These are phyloP conservation scores for Puntigrus tetrazona DNA, from an alignment of 2,113 vertebrate species.

Conservation along the genomic window DNA sequence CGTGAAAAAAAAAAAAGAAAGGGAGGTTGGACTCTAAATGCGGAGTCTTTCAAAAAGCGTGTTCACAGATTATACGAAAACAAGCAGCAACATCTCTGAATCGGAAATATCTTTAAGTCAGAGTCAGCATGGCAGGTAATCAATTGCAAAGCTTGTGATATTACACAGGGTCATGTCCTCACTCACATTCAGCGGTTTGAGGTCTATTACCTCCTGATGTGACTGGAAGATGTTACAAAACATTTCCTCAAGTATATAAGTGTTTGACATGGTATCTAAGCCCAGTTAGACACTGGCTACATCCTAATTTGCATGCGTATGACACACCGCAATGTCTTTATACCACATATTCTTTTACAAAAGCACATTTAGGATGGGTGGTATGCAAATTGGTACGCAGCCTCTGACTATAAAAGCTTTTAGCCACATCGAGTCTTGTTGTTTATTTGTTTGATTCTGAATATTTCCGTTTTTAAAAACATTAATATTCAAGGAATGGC, in stretches of 20 bases:
- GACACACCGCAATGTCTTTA: background rate
- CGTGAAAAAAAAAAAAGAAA: conserved; percentile 41
- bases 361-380: background rate
- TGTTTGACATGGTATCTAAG: background rate
- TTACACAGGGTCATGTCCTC: conserved; percentile 36
- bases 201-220: conserved; percentile 5
- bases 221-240: conserved; percentile 10
- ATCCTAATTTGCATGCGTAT: conserved; percentile 1
- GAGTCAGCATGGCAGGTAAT: conserved; percentile 55
- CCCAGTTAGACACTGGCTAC: background rate
- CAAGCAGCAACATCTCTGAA: conserved; percentile 59
- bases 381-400: background rate
- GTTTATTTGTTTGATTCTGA: background rate
- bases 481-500: background rate
- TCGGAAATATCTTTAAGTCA: conserved; percentile 60
- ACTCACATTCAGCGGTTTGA: background rate
- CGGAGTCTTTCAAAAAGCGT: conserved; percentile 60
- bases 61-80: conserved; percentile 63
- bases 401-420: background rate
- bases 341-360: background rate
- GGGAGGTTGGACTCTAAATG: conserved; percentile 57
- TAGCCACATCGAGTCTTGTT: background rate
- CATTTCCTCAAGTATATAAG: background rate
- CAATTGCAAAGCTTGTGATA: conserved; percentile 34
- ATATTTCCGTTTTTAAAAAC: background rate